Conservation (phyloP, 2,797 vertebrate species). For the Cyclopterus lumpus region DNA sequence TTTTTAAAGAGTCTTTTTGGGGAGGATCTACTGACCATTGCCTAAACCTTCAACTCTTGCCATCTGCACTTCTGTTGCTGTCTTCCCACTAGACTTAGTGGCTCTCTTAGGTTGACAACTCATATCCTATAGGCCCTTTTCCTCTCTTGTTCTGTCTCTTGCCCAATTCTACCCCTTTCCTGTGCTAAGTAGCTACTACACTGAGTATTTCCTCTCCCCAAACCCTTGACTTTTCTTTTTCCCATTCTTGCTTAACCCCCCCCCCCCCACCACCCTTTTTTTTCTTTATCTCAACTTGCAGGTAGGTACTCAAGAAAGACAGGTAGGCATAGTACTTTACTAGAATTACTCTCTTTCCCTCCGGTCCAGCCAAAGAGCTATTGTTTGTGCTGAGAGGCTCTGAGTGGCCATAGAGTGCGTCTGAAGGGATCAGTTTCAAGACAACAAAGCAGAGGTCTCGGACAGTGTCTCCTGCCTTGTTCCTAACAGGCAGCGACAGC, state of each 20-base stretch:
- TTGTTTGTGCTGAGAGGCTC: conserved; percentile 77
- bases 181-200: conserved; percentile 62
- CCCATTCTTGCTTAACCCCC: conserved; percentile 40
- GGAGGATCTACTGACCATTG: not conserved
- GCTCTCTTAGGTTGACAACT: conserved; percentile 31
- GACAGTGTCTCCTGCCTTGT: conserved; percentile 72
- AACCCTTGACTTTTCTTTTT: conserved; percentile 57
- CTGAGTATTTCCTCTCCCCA: conserved; percentile 65
- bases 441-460: conserved; percentile 77
- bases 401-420: conserved; percentile 75
- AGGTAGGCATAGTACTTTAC: conserved; percentile 63
- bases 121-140: not conserved
- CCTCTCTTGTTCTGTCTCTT: conserved; percentile 17
- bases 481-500: conserved; percentile 55
- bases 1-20: not conserved
- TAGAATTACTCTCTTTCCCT: conserved; percentile 70
- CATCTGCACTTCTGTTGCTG: conserved; percentile 12
- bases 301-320: conserved; percentile 69
- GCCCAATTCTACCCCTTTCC: conserved; percentile 15
- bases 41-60: conserved; percentile 8
- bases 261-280: not conserved
- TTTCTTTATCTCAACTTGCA: conserved; percentile 68
- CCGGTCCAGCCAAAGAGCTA: conserved; percentile 67
- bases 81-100: conserved; percentile 26
- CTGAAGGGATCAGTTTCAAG: conserved; percentile 72